A percentile compares a stretch with the other conserved stretches of the same genome.
phyloP scores from a whole-genome alignment of 2,797 vertebrate species.

The Cygnus olor region DNA sequence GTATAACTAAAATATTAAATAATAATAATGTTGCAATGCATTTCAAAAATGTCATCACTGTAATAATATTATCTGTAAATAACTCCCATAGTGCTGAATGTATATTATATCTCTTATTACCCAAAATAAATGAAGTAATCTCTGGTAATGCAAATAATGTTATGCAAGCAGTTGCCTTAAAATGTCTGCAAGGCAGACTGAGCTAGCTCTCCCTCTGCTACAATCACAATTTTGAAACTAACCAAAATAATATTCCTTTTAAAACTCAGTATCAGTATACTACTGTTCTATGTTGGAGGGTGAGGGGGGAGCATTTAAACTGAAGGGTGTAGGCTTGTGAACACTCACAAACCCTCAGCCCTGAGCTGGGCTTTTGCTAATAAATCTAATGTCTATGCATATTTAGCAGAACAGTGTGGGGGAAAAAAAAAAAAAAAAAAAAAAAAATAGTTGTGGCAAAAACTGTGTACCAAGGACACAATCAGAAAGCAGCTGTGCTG shows the following conservation, averaged over 20 bases:
- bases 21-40: not conserved
- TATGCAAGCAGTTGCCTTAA: not conserved
- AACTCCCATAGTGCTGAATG: not conserved
- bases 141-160: not conserved
- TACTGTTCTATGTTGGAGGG: not conserved
- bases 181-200: not conserved
- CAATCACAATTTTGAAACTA: not conserved
- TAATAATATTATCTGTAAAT: not conserved
- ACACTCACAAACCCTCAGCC: not conserved
- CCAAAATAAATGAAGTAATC: not conserved
- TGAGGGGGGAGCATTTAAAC: not conserved
- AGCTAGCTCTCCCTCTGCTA: not conserved
- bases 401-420: not conserved
- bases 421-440: too few species aligned
- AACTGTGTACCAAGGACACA: not conserved
- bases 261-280: not conserved
- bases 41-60: not conserved
- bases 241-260: not conserved
- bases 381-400: not conserved
- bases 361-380: not conserved
- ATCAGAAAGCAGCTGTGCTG: not conserved
- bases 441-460: not conserved
- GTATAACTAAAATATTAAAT: not conserved
- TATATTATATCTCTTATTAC: not conserved
- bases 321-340: not conserved